Conservation (phyloP, 2,797 vertebrate genomes). For the Syndactyla subalaris region DNA sequence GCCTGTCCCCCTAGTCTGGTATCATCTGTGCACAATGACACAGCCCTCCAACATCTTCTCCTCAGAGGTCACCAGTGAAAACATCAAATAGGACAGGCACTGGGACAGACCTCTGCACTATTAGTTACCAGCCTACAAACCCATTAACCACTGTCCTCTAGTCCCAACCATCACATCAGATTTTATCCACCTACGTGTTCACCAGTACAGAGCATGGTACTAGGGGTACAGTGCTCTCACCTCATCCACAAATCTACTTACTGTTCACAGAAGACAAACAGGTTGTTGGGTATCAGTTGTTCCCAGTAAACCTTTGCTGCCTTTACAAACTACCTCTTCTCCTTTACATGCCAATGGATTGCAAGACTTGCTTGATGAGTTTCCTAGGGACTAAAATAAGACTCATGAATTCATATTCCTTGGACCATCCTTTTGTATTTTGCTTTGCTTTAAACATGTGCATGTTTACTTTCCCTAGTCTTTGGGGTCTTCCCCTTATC, state of each 20-base stretch:
- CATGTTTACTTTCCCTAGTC: background rate
- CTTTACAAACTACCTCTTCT: background rate
- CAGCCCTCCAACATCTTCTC: background rate
- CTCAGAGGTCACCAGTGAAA: background rate
- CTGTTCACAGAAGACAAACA: background rate
- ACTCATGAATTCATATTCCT: background rate
- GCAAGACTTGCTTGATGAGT: background rate
- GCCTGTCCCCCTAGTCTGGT: background rate
- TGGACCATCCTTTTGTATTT: background rate
- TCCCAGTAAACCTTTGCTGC: background rate
- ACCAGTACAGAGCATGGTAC: background rate
- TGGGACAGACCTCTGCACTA: background rate
- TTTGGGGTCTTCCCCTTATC: background rate
- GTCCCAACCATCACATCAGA: background rate
- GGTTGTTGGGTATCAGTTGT: background rate
- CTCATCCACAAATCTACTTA: background rate
- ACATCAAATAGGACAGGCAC: background rate
- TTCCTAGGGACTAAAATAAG: background rate
- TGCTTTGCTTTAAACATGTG: background rate
- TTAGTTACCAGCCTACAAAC: background rate
- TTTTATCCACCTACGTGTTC: background rate
- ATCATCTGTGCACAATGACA: background rate
- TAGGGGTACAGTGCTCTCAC: background rate
- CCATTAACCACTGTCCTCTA: background rate
- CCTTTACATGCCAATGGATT: background rate